Evolutionary conservation across 2,113 vertebrate species (phyloP), one percentile per base, ranked within the genome.

Genomic region (Colinus virginianus): DNA sequence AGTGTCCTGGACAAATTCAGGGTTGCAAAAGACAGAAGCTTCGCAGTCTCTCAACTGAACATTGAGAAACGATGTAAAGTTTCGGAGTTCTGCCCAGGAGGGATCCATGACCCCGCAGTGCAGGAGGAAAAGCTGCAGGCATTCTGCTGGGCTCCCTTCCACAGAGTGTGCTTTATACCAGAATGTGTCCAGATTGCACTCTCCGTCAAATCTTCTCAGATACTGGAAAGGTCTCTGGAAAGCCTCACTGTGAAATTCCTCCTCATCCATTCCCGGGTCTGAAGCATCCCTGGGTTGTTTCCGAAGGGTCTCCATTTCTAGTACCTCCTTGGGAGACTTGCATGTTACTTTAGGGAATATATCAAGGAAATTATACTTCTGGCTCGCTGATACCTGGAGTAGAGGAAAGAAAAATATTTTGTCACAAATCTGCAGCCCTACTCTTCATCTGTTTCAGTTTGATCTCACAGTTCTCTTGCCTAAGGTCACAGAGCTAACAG

Each of bases 151-250:
- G 48, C 96, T 98, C 49, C 98, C 99, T 69, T 99, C 98, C 76
- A 98, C 95, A 0, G 68, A 92, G 18, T 7, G 83, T 0, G 45
- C 14, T 7, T 67, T 5, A 16, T 99, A 99, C 13, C 10, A 10
- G 90, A 99, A 99, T 0, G 1, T 25, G 84, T 99, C 99, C 64
- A 99, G 97, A 92, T 97, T 90, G 22, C 19, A 40, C 0, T 88
- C 85, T 59, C 90, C 96, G 19, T 98, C 48, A 95, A 98, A 99
- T 25, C 98, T 97, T 20, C 26, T 98, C 77, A 99, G 96, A 68
- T 99, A 99, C 75, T 99, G 99, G 95, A 98, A 99, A 6, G 99
- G 98, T 40, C 99, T 98, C 84, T 99, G 99, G 96, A 98, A 99
- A 42, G 98, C 97, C 90, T 97, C 98, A 12, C 98, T 98, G 80